phyloP scores from a whole-genome alignment of 2,113 vertebrate species.

The Ia io region DNA sequence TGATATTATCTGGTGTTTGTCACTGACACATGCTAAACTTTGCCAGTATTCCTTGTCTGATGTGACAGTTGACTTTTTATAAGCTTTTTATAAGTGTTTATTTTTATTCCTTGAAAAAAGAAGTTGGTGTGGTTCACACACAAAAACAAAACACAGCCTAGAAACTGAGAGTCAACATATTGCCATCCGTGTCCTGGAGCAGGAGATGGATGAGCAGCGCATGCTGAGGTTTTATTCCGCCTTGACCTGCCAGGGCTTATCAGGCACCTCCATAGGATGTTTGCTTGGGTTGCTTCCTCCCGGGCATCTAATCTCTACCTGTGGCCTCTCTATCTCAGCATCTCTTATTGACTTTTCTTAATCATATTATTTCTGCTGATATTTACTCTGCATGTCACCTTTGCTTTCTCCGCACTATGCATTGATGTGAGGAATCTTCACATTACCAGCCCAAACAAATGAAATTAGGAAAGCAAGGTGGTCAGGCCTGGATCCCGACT shows the following conservation, averaged over 20 bases:
- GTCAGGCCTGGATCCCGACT: background rate
- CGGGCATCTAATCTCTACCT: conserved; percentile 5
- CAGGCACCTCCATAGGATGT: background rate
- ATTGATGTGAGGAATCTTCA: background rate
- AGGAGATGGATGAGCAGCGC: background rate
- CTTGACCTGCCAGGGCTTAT: background rate
- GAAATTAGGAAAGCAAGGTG: conserved; percentile 8
- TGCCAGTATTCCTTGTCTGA: background rate
- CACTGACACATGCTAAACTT: background rate
- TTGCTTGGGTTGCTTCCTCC: background rate
- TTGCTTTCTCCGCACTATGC: conserved; percentile 4
- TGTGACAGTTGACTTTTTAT: background rate
- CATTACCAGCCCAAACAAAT: conserved; percentile 38
- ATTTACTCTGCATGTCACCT: conserved; percentile 59
- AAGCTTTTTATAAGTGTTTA: background rate
- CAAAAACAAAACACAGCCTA: background rate
- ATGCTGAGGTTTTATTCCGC: background rate
- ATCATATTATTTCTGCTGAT: conserved; percentile 65
- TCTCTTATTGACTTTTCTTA: conserved; percentile 62
- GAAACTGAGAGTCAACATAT: background rate
- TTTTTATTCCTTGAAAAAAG: background rate
- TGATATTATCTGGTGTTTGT: background rate
- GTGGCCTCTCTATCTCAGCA: conserved; percentile 11
- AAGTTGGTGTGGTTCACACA: background rate
- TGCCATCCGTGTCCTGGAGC: background rate